Conservation (phyloP, 2,888 invertebrate species). For the Eupithecia abbreviata region DNA sequence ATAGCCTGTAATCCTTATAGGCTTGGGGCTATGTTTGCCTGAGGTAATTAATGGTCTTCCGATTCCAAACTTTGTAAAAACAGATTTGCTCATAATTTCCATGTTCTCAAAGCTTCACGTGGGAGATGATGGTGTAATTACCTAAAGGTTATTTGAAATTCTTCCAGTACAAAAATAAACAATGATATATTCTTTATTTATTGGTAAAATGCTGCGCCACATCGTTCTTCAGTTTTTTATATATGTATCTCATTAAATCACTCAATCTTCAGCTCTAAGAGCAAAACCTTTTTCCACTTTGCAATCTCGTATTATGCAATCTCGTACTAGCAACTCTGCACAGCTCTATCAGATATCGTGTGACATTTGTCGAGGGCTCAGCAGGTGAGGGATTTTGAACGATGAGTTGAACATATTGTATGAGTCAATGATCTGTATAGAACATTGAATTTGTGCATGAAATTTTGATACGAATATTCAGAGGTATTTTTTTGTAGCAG, state of each 20-base stretch:
- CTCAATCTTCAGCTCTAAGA: not conserved
- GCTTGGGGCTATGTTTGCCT: constrained; percentile 4
- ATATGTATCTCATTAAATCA: too few species aligned
- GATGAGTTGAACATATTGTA: not conserved
- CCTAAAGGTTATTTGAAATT: not conserved
- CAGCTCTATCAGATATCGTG: not conserved
- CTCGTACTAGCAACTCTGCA: not conserved
- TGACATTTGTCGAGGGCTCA: not conserved
- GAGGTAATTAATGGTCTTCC: constrained; percentile 8
- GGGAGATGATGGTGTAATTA: not conserved
- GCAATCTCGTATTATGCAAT: not conserved
- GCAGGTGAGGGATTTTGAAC: not conserved
- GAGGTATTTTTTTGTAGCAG: not conserved
- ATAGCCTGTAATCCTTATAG: constrained; percentile 1
- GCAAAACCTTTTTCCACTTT: not conserved
- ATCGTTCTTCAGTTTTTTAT: too few species aligned
- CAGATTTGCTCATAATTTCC: not conserved
- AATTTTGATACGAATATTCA: not conserved
- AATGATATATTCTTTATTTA: too few species aligned
- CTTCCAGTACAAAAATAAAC: not conserved
- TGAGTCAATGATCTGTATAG: not conserved
- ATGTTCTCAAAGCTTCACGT: constrained; percentile 1
- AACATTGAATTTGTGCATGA: not conserved
- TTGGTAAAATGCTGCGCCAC: too few species aligned
- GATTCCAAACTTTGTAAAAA: not conserved